Evolutionary conservation across 2,113 vertebrate species (phyloP), one percentile per base, ranked within the genome.

Genomic region (Elaphurus davidianus): DNA sequence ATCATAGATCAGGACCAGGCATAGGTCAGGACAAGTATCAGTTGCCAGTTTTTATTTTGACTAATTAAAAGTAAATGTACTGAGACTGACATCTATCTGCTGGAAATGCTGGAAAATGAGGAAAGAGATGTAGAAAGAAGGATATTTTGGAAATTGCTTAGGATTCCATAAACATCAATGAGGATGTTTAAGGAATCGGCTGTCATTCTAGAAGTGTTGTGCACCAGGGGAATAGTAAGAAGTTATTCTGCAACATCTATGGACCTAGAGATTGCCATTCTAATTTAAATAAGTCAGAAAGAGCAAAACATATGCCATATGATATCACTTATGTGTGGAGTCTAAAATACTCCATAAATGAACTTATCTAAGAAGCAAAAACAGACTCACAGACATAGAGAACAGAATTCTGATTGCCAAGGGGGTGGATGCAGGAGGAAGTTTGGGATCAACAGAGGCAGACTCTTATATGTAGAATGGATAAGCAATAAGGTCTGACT

Each of bases 131-230:
- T 1, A 4, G 6, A 7, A 79, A 82, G 45, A 36, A n/a, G 13
- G 4, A 71, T 6, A 16, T 1, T 4, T 15, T 47, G 25, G 64
- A 10, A 59, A 27, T 30, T n/a, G 1, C 14, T 27, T 16, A 9
- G 17, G n/a, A 12, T 2, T 27, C 12, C 19, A 28, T 3, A 81
- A 27, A 23, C 14, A 10, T 27, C 6, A 0, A 0, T 6, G 28
- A 82, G 16, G 47, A 57, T 9, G 3, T 43, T 36, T 16, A 2
- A 9, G 83, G 6, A 62, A 8, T 0, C 0, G 0, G 11, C 10
- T 7, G 4, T 27, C 67, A 2, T 57, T 54, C 17, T 7, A 15
- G 17, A n/a, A 81, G 45, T 3, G 1, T 3, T 45, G 47, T 30
- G 11, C 17, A 27, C 28, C 52, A 2, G 6, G 19, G 55, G 17